These are phyloP conservation scores for Tryphoninae sp. DNA, from an alignment of 2,888 invertebrate species.

Conservation along the genomic window DNA sequence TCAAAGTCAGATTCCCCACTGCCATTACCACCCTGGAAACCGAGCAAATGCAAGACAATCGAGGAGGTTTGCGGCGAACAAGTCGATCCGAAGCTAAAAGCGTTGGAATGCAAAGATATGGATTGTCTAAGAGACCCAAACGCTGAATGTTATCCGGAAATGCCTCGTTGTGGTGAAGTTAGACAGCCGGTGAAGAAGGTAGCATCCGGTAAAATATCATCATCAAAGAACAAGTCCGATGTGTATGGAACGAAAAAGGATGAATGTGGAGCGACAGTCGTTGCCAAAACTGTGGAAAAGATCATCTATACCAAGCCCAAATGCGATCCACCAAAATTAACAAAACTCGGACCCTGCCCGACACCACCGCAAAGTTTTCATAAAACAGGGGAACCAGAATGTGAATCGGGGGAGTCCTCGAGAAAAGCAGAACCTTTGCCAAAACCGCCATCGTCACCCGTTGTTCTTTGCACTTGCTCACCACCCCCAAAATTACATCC, in stretches of 20 bases:
- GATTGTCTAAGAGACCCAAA: conserved; percentile 44
- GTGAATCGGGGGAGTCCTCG: neutral
- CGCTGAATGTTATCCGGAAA: conserved; percentile 59
- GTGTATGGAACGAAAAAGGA: neutral
- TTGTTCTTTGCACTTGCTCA: conserved; percentile 72
- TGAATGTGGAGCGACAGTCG: neutral
- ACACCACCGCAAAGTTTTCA: conserved; percentile 7
- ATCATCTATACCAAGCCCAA: conserved; percentile 65
- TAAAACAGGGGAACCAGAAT: neutral
- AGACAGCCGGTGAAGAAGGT: conserved; percentile 23
- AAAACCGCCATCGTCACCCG: conserved; percentile 71
- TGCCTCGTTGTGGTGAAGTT: conserved; percentile 54
- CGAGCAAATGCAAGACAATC: conserved; percentile 61
- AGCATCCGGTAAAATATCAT: neutral
- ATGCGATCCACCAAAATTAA: conserved; percentile 69
- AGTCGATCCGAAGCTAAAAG: conserved; percentile 33
- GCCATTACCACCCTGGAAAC: conserved; percentile 55
- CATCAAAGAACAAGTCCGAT: neutral
- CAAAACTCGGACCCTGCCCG: conserved; percentile 57
- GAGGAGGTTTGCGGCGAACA: conserved; percentile 61
- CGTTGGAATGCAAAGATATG: conserved; percentile 29
- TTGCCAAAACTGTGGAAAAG: conserved; percentile 54
- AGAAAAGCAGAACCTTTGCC: conserved; percentile 64
- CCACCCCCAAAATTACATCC: conserved; percentile 75
- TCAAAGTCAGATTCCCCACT: conserved; percentile 59